A percentile compares a stretch with the other conserved stretches of the same genome.
Conservation (phyloP, 2,113 vertebrate species). For the Eptesicus fuscus region DNA sequence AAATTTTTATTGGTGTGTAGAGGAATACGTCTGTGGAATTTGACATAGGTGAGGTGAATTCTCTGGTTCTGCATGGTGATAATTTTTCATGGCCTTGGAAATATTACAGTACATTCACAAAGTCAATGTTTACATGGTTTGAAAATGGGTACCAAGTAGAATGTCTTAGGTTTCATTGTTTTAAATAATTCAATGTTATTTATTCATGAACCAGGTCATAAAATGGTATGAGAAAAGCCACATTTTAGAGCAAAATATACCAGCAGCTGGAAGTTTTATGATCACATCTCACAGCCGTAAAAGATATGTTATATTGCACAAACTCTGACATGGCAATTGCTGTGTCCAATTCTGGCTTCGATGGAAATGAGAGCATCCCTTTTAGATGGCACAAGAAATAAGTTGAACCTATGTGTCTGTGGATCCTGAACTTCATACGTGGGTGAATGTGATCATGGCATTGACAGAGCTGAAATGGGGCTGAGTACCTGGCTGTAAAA, state of each 20-base stretch:
- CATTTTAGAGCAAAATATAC: slow-evolving; percentile 2
- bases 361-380: slow-evolving; percentile 8
- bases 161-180: neutral
- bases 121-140: neutral
- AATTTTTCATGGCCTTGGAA: neutral
- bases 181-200: neutral
- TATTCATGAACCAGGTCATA: neutral
- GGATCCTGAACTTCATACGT: neutral
- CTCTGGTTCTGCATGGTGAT: neutral
- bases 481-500: neutral
- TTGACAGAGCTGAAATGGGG: slow-evolving; percentile 1
- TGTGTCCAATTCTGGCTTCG: neutral
- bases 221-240: neutral
- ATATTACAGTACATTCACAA: neutral
- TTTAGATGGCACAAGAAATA: neutral
- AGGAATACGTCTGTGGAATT: neutral
- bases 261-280: slow-evolving; percentile 34
- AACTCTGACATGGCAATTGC: neutral
- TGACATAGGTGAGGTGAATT: neutral
- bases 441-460: neutral
- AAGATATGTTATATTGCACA: neutral
- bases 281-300: neutral
- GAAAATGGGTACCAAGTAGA: neutral
- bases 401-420: neutral
- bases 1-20: neutral